Evolutionary conservation across 2,888 invertebrate species (phyloP).

Genomic region (Drosophila antonietae): DNA sequence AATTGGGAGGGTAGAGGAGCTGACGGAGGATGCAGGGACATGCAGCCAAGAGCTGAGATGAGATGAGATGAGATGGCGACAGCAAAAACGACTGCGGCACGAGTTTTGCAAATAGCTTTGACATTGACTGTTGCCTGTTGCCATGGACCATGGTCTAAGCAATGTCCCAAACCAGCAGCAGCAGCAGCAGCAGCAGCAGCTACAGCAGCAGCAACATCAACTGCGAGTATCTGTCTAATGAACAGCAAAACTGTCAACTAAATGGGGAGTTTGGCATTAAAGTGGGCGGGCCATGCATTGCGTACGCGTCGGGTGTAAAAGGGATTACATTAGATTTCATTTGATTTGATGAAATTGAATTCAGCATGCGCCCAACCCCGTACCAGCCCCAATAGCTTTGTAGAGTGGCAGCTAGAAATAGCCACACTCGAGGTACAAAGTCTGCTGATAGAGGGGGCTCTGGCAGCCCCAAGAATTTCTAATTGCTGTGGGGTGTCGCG

Average conservation of each 20-base stretch:
- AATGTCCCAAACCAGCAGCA: background rate
- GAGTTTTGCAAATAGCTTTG: conserved; percentile 47
- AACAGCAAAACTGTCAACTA: conserved; percentile 54
- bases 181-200: background rate
- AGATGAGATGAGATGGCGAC: conserved; percentile 15
- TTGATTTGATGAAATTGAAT: conserved; percentile 55
- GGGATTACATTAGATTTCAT: conserved; percentile 42
- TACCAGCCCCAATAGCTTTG: conserved; percentile 3
- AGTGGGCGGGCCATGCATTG: background rate
- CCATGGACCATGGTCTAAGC: conserved; percentile 12
- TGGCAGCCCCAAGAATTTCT: conserved; percentile 13
- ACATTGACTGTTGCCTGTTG: conserved; percentile 45
- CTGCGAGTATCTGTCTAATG: conserved; percentile 31
- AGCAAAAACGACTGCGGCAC: conserved; percentile 18
- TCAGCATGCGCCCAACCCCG: conserved; percentile 25
- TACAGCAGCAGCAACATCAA: background rate
- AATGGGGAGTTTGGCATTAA: conserved; percentile 9
- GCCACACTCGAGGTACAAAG: conserved; percentile 19
- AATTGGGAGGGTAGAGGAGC: background rate
- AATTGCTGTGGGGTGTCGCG: conserved; percentile 34
- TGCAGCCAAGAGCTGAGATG: conserved; percentile 4
- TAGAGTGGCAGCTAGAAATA: conserved; percentile 9
- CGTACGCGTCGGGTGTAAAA: conserved; percentile 10
- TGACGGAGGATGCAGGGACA: background rate
- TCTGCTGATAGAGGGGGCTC: conserved; percentile 8